These are phyloP conservation scores for Gymnodraco acuticeps DNA, from an alignment of 2,797 vertebrate genomes.

Conservation along the genomic window DNA sequence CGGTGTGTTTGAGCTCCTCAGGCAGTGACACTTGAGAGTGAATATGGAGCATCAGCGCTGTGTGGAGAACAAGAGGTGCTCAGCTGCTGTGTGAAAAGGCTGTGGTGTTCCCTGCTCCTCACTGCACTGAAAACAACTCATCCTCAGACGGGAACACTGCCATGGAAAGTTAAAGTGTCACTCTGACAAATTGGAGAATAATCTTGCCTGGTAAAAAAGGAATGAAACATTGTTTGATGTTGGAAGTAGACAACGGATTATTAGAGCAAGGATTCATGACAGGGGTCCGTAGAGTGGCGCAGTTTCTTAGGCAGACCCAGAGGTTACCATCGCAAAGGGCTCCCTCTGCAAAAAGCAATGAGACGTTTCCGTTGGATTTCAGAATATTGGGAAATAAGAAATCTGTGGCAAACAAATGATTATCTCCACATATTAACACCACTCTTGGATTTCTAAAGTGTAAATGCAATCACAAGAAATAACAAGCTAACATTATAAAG, in stretches of 20 bases:
- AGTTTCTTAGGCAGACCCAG: no score
- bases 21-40: conserved; percentile 59
- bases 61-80: conserved; percentile 69
- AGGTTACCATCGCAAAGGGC: no score
- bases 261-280: not conserved
- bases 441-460: no score
- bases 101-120: conserved; percentile 47
- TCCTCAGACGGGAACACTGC: conserved; percentile 41
- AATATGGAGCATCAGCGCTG: conserved; percentile 61
- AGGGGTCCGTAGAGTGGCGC: not conserved
- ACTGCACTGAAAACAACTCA: conserved; percentile 57
- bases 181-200: conserved; percentile 44
- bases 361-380: no score
- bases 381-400: no score
- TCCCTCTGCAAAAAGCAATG: no score
- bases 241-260: not conserved
- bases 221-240: conserved; percentile 27
- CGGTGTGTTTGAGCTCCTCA: conserved; percentile 57
- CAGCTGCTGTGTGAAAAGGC: conserved; percentile 44
- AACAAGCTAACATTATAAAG: no score
- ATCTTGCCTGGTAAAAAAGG: conserved; percentile 5
- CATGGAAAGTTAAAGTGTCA: conserved; percentile 49
- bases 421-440: not conserved
- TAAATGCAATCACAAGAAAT: no score
- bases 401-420: no score